Evolutionary conservation across 2,113 vertebrate species (phyloP).

Genomic region (Parotia lawesii): DNA sequence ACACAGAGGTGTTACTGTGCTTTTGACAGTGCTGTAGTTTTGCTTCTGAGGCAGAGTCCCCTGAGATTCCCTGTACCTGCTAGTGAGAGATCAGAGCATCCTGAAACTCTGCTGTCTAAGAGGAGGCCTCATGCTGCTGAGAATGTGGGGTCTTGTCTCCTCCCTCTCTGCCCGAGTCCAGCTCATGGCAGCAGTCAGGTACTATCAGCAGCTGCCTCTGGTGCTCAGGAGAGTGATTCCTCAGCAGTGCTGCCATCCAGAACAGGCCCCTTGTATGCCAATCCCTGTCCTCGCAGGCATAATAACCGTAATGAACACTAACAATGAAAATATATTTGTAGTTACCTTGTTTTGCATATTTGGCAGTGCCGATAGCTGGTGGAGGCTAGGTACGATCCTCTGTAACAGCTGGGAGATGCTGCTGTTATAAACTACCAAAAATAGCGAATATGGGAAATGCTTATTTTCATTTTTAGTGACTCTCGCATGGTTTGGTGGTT

Average conservation of each 20-base stretch:
- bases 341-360: slow-evolving; percentile 36
- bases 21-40: not conserved
- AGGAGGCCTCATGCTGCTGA: not conserved
- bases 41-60: not conserved
- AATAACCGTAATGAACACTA: slow-evolving; percentile 35
- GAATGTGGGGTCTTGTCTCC: not conserved
- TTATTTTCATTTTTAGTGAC: not conserved
- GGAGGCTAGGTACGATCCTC: not conserved
- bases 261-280: not conserved
- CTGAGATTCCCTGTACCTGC: not conserved
- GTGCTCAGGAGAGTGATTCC: not conserved
- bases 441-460: not conserved
- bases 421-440: not conserved
- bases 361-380: not conserved
- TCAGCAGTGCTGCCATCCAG: not conserved
- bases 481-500: not conserved
- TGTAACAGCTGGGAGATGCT: not conserved
- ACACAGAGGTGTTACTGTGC: not conserved
- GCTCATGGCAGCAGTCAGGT: not conserved
- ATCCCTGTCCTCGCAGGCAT: not conserved
- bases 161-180: not conserved
- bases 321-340: slow-evolving; percentile 38
- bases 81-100: not conserved
- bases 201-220: not conserved
- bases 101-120: not conserved